phyloP scores from a whole-genome alignment of 2,113 vertebrate species.

The Aspidoscelis tigris region DNA sequence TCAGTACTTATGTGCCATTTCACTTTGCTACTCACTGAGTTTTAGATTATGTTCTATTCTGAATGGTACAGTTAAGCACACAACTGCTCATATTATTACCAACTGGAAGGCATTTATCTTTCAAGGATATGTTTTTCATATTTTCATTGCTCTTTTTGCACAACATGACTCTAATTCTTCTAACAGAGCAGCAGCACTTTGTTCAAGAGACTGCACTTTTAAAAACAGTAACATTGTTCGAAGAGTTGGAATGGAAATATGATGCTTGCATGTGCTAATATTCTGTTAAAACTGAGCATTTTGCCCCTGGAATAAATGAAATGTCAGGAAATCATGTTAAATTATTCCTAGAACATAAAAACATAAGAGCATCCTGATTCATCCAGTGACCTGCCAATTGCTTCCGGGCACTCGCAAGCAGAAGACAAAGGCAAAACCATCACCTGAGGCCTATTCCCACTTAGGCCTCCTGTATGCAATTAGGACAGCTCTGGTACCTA shows the following conservation, averaged over 20 bases:
- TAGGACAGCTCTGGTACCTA: too few relatives aligned
- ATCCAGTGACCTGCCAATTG: too few relatives aligned
- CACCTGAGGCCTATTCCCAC: too few relatives aligned
- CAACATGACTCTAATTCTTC: slow-evolving; percentile 2
- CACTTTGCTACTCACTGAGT: slow-evolving; percentile 7
- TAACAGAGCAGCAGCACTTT: slow-evolving; percentile 15
- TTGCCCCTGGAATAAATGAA: slow-evolving; percentile 45
- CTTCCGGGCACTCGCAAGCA: too few relatives aligned
- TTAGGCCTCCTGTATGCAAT: too few relatives aligned
- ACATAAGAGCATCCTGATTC: too few relatives aligned
- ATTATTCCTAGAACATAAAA: slow-evolving; percentile 24
- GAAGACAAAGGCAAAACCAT: too few relatives aligned
- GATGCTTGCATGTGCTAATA: slow-evolving; percentile 4
- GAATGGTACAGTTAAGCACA: background rate
- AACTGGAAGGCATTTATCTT: slow-evolving; percentile 15
- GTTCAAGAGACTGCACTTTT: slow-evolving; percentile 14
- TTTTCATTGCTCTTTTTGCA: slow-evolving; percentile 41
- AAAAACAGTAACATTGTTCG: slow-evolving; percentile 20
- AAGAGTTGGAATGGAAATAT: background rate
- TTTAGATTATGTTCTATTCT: slow-evolving; percentile 17
- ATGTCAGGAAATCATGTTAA: background rate
- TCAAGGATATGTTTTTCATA: slow-evolving; percentile 2
- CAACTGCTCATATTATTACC: slow-evolving; percentile 8
- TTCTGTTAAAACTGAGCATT: slow-evolving; percentile 29
- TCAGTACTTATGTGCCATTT: slow-evolving; percentile 26